These are phyloP conservation scores for Argyrosomus regius DNA, from an alignment of 2,797 vertebrate genomes.

Conservation along the genomic window DNA sequence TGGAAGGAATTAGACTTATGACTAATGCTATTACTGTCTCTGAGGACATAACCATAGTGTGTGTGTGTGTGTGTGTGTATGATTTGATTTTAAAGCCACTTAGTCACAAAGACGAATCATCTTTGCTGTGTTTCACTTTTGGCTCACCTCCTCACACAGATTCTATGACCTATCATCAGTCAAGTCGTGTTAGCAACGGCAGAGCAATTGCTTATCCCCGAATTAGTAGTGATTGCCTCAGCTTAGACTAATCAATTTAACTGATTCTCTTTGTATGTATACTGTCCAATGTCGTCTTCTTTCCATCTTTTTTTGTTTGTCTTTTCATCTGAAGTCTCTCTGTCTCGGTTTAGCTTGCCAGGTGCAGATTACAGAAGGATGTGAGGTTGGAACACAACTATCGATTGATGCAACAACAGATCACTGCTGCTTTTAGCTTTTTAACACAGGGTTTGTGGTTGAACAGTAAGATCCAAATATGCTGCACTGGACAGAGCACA, in stretches of 20 bases:
- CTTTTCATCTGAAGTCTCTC: not conserved
- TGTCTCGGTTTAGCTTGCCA: not conserved
- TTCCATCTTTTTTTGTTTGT: not conserved
- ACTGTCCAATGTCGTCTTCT: not conserved
- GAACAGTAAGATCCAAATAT: too few species aligned
- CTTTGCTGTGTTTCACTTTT: constrained; percentile 11
- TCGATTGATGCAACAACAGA: not conserved
- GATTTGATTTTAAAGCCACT: constrained; percentile 31
- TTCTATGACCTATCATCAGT: constrained; percentile 6
- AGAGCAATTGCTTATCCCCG: not conserved
- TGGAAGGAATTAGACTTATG: not conserved
- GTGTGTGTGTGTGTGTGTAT: not conserved
- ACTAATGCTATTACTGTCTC: not conserved
- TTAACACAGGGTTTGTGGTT: too few species aligned
- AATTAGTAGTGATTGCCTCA: constrained; percentile 4
- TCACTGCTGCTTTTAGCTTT: not conserved
- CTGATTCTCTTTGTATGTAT: not conserved
- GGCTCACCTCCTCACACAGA: constrained; percentile 1
- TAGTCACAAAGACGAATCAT: constrained; percentile 17
- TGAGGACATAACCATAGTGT: not conserved
- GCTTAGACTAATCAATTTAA: not conserved
- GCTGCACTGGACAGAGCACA: too few species aligned
- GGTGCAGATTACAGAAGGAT: not conserved
- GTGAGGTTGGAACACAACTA: not conserved
- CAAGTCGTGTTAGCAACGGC: not conserved